phyloP scores from a whole-genome alignment of 2,797 vertebrate genomes.

The Eremophila alpestris region DNA sequence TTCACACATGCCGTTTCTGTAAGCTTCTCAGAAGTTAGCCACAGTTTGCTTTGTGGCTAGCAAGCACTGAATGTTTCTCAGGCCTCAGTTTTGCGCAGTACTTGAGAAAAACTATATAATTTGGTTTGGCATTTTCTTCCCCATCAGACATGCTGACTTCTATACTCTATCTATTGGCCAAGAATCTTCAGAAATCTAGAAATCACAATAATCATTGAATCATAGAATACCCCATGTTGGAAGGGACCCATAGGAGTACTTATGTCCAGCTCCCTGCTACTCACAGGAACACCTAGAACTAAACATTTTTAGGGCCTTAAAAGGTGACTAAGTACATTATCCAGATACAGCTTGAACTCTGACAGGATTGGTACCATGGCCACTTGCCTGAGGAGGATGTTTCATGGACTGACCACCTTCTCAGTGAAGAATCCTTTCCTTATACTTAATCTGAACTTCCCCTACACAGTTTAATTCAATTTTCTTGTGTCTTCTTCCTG shows the following conservation, averaged over 20 bases:
- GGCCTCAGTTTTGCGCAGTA: not conserved
- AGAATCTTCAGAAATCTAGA: not conserved
- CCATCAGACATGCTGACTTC: not conserved
- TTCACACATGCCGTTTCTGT: not conserved
- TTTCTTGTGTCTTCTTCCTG: not conserved
- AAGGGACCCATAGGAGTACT: not conserved
- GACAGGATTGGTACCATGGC: not conserved
- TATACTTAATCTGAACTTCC: not conserved
- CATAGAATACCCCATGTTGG: not conserved
- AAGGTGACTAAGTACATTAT: rapidly evolving
- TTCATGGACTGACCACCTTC: not conserved
- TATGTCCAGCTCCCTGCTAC: not conserved
- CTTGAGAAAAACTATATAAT: not conserved
- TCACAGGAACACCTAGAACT: not conserved
- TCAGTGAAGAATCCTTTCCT: not conserved
- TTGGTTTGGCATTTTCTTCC: not conserved
- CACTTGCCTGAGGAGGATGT: not conserved
- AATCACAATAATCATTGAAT: not conserved
- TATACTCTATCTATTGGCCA: not conserved
- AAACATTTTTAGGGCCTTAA: not conserved
- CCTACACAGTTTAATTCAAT: not conserved
- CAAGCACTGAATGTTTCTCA: not conserved
- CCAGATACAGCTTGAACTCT: not conserved
- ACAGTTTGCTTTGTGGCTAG: not conserved
- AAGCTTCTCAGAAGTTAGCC: not conserved